phyloP scores from a whole-genome alignment of 2,113 vertebrate genomes.

The Emydocephalus ijimae region DNA sequence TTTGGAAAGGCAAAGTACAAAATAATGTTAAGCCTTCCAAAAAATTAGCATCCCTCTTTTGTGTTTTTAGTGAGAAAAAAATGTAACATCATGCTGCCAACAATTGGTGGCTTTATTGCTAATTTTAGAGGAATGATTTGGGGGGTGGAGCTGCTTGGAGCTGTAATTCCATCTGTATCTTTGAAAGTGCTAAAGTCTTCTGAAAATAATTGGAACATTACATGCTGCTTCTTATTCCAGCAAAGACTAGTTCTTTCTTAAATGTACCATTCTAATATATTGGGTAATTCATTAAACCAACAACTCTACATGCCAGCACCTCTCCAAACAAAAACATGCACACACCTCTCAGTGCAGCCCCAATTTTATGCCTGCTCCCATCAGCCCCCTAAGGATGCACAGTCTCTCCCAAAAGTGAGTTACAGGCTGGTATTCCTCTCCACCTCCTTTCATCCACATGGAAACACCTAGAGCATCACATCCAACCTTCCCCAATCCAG shows the following conservation, averaged over 20 bases:
- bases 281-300: background rate
- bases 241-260: background rate
- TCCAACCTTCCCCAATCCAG: background rate
- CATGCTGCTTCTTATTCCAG: background rate
- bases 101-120: background rate
- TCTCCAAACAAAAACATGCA: background rate
- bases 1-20: background rate
- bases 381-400: background rate
- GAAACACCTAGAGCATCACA: background rate
- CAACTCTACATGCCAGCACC: background rate
- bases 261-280: background rate
- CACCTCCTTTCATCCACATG: background rate
- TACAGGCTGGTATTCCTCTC: background rate
- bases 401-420: background rate
- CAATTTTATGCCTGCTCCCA: background rate
- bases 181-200: conserved; percentile 40
- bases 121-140: background rate
- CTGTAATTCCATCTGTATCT: conserved; percentile 36
- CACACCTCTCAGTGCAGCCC: background rate
- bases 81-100: background rate
- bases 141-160: background rate
- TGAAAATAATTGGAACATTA: background rate
- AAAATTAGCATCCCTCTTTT: background rate
- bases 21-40: background rate
- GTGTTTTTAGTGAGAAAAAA: background rate